Conservation (phyloP, 2,113 vertebrate genomes). For the Cyanistes caeruleus region DNA sequence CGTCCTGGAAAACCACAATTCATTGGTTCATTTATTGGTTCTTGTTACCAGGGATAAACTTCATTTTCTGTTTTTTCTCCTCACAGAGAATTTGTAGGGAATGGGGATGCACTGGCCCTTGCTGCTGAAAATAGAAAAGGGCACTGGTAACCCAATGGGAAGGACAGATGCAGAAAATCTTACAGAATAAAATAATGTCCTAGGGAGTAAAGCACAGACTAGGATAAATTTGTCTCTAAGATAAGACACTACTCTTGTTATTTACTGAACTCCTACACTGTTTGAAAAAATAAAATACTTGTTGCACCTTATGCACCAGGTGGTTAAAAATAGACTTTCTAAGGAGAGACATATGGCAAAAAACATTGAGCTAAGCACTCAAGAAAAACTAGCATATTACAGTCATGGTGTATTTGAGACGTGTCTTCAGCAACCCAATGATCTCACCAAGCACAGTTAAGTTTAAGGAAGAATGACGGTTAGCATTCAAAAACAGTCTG, state of each 20-base stretch:
- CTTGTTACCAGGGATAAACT: background rate
- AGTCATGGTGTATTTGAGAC: background rate
- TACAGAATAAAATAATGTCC: background rate
- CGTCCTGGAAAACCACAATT: background rate
- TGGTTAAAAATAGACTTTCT: background rate
- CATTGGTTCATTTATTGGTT: background rate
- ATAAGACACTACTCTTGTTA: background rate
- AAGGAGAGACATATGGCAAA: background rate
- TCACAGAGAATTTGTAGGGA: background rate
- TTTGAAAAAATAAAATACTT: conserved; percentile 22
- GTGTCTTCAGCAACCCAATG: background rate
- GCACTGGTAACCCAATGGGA: background rate
- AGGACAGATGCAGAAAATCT: background rate
- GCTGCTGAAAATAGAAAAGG: background rate
- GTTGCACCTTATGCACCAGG: conserved; percentile 2
- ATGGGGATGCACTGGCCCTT: background rate
- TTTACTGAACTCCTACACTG: conserved; percentile 9
- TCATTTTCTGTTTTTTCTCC: background rate
- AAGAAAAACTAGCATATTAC: background rate
- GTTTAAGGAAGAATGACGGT: background rate
- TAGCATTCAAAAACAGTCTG: background rate
- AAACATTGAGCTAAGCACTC: background rate
- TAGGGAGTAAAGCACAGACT: background rate
- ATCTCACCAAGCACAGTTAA: background rate
- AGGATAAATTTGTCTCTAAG: background rate